phyloP scores from a whole-genome alignment of 2,113 vertebrate species.

The Patagioenas fasciata region DNA sequence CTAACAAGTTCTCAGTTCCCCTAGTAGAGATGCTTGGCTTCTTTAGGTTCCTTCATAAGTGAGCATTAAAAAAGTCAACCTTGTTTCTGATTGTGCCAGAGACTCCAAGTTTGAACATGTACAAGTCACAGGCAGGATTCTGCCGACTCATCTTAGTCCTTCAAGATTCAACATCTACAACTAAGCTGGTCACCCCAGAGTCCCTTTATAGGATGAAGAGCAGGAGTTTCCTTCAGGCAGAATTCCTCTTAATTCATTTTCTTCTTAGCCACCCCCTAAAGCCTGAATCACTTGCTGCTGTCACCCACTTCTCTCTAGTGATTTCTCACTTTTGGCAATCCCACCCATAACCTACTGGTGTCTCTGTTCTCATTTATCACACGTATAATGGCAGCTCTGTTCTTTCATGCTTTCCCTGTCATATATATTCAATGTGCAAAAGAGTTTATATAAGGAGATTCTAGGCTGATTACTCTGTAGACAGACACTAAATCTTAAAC shows the following conservation, averaged over 20 bases:
- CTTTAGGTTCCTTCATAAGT: not conserved
- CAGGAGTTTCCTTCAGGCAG: not conserved
- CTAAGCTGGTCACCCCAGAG: not conserved
- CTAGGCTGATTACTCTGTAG: not conserved
- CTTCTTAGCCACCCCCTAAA: not conserved
- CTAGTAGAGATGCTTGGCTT: not conserved
- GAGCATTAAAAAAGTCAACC: not conserved
- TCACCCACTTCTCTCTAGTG: not conserved
- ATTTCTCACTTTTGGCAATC: not conserved
- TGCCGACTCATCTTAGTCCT: not conserved
- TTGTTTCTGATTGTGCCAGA: not conserved
- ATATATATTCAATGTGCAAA: not conserved
- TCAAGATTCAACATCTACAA: not conserved
- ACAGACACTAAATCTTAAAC: not conserved
- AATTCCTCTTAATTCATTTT: not conserved
- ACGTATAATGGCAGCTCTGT: not conserved
- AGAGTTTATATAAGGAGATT: not conserved
- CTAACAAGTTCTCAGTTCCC: not conserved
- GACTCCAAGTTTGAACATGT: not conserved
- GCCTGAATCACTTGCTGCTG: not conserved
- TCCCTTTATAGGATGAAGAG: not conserved
- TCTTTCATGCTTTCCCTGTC: not conserved
- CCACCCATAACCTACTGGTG: not conserved
- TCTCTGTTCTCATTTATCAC: slow-evolving; percentile 11
- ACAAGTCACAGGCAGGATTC: not conserved